These are phyloP conservation scores for Thecophora atra DNA, from an alignment of 2,888 invertebrate species.

Conservation along the genomic window DNA sequence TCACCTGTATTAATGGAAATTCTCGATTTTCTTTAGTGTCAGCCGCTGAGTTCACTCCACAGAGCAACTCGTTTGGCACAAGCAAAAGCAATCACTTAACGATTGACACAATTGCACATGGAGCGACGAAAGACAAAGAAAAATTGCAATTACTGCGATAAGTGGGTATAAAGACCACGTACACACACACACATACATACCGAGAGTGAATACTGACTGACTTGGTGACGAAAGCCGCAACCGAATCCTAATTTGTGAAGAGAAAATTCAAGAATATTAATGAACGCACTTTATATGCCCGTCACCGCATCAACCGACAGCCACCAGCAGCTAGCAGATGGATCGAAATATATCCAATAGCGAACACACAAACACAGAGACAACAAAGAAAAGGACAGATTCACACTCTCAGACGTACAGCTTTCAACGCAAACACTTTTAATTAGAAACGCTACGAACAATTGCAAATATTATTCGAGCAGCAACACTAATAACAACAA, in stretches of 20 bases:
- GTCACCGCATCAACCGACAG: constrained; percentile 6
- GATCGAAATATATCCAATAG: no score
- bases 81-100: neutral
- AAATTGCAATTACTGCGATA: no score
- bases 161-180: neutral
- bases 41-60: neutral
- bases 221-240: constrained; percentile 28
- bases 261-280: constrained; percentile 36
- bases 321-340: no score
- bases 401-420: neutral
- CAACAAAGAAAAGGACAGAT: neutral
- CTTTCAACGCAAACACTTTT: neutral
- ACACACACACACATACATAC: constrained; percentile 1
- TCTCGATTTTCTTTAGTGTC: neutral
- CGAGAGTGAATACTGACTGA: constrained; percentile 6
- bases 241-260: constrained; percentile 21
- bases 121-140: neutral
- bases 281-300: constrained; percentile 28
- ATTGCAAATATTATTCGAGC: constrained; percentile 3
- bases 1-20: neutral
- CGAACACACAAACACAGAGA: neutral
- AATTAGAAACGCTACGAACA: constrained; percentile 19
- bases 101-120: neutral
- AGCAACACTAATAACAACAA: neutral
- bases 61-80: no score